Conservation (phyloP, 1,140 invertebrate species). For the Heliconius himera region DNA sequence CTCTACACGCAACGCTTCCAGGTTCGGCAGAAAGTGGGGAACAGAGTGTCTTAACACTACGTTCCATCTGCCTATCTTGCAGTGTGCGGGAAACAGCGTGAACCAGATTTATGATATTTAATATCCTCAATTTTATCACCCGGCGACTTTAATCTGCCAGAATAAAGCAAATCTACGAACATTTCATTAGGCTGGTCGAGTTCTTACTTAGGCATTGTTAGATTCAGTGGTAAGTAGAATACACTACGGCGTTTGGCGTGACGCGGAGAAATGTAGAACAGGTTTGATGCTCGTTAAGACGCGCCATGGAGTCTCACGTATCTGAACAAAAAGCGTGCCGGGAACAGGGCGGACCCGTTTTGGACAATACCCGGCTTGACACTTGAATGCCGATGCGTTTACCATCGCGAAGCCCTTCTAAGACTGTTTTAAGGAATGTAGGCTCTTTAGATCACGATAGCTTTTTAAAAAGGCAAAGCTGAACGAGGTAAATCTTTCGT, state of each 20-base stretch:
- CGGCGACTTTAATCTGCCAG: not conserved
- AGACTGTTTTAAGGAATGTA: constrained; percentile 46
- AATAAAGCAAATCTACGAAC: not conserved
- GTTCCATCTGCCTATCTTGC: too few species aligned
- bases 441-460: constrained; percentile 39
- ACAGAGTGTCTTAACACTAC: too few species aligned
- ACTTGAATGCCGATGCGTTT: constrained; percentile 73
- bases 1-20: too few species aligned
- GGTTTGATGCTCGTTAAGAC: constrained; percentile 75
- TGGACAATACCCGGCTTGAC: constrained; percentile 73
- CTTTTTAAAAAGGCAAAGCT: constrained; percentile 19
- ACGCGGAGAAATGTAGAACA: constrained; percentile 72
- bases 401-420: constrained; percentile 53
- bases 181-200: not conserved
- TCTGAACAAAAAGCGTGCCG: constrained; percentile 69
- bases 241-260: constrained; percentile 75
- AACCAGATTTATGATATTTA: constrained; percentile 16
- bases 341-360: constrained; percentile 67
- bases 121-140: constrained; percentile 37
- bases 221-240: constrained; percentile 35
- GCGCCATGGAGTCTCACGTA: constrained; percentile 76
- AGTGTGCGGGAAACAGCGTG: too few species aligned
- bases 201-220: not conserved
- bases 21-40: too few species aligned
- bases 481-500: not conserved